Percentiles rank a stretch among this genome's conserved stretches.
These are phyloP conservation scores for Tachina grossa DNA, from an alignment of 2,888 invertebrate genomes.

Conservation along the genomic window DNA sequence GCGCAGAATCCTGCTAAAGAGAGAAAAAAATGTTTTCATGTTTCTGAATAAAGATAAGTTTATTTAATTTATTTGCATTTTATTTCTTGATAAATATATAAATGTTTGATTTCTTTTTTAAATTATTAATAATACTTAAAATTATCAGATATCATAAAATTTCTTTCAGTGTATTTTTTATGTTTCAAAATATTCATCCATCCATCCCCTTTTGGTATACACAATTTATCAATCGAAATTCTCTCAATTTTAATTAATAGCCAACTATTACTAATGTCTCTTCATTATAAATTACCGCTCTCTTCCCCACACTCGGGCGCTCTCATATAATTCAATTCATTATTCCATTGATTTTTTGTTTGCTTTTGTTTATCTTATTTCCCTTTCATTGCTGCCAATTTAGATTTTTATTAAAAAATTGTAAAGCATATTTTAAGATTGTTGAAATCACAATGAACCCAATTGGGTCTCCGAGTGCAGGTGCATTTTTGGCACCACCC, in stretches of 20 bases:
- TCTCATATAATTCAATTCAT: conserved; percentile 33
- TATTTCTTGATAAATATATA: neutral
- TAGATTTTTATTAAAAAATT: too few relatives aligned
- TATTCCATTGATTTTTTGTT: conserved; percentile 56
- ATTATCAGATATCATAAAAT: too few relatives aligned
- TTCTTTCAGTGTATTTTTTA: conserved; percentile 14
- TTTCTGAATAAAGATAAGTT: neutral
- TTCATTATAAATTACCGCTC: conserved; percentile 13
- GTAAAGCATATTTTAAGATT: too few relatives aligned
- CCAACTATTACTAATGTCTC: conserved; percentile 14
- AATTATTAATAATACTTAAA: too few relatives aligned
- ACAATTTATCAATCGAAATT: conserved; percentile 46
- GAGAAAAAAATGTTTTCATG: neutral
- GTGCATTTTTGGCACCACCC: too few relatives aligned
- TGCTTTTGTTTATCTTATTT: conserved; percentile 29
- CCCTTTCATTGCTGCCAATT: conserved; percentile 23
- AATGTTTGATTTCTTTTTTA: too few relatives aligned
- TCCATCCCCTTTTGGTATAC: conserved; percentile 57
- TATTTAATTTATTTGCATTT: too few relatives aligned
- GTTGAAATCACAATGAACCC: too few relatives aligned
- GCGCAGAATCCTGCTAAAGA: conserved; percentile 60
- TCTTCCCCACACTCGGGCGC: neutral
- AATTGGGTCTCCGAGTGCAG: too few relatives aligned
- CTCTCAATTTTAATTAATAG: conserved; percentile 39
- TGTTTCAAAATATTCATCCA: conserved; percentile 29